phyloP scores from a whole-genome alignment of 2,113 vertebrate genomes.

The Melanerpes aurifrons region DNA sequence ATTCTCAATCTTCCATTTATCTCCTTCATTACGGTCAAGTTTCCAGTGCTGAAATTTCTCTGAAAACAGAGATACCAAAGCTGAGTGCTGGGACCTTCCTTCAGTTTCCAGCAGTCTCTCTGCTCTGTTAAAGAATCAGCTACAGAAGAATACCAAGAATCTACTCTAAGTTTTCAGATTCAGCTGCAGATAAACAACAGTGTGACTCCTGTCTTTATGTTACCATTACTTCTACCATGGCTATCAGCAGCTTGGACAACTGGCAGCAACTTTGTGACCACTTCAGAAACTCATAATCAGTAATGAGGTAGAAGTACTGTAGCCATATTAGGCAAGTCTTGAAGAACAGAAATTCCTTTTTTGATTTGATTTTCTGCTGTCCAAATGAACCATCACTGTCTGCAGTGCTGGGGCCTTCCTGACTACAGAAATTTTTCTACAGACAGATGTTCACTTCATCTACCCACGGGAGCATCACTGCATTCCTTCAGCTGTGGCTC shows the following conservation, averaged over 20 bases:
- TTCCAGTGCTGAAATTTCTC: conserved; percentile 77
- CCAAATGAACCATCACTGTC: background rate
- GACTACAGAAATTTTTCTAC: background rate
- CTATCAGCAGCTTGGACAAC: background rate
- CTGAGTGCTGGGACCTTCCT: background rate
- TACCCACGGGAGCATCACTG: accelerated
- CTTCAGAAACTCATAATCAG: background rate
- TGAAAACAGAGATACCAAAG: conserved; percentile 8
- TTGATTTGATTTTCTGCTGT: background rate
- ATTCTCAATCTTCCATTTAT: conserved; percentile 77
- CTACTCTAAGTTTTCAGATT: background rate
- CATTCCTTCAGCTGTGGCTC: background rate
- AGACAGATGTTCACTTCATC: accelerated
- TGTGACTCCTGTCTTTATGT: background rate
- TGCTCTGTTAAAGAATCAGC: background rate
- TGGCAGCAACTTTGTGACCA: background rate
- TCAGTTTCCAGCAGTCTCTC: background rate
- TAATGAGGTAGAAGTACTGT: background rate
- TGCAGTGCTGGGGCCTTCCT: background rate
- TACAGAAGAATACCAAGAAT: background rate
- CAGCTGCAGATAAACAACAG: background rate
- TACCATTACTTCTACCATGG: background rate
- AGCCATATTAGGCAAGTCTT: background rate
- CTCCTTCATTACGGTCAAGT: conserved; percentile 65
- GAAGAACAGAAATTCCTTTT: background rate